Evolutionary conservation across 2,888 invertebrate genomes (phyloP), one percentile per base, ranked within the genome.

Genomic region (Andrena trimmerana): DNA sequence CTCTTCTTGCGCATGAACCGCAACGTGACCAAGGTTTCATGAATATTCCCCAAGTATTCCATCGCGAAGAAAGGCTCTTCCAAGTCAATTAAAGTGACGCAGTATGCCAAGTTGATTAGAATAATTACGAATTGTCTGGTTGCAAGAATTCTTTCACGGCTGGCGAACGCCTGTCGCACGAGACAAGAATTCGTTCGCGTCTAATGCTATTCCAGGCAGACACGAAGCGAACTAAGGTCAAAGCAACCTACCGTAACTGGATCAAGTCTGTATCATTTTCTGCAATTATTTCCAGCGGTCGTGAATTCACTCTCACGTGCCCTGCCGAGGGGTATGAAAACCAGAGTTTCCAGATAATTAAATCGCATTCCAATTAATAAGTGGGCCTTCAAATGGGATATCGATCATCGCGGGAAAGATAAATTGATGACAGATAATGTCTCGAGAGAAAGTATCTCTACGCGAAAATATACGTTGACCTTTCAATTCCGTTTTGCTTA

Each of bases 191-290:
- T 78, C 54, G 42, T 52, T 60, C 27, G 31, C 13, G 7, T 24
- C 36, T 60, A 68, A 68, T 68, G 27, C 57, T 33, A 74, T 68
- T 62, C 67, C 68, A n/a, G 48, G 50, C 57, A 60, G 50, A 62
- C 13, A 33, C 48, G 60, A 52, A 29, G 5, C 60, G 5, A 24
- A 33, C 78, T 78, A 78, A 78, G 73, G 78, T 73, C 78, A 29
- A 16, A 73, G 57, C 78, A 78, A 78, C 62, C 67, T 78, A 62
- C 78, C 78, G 62, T 78, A 78, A 72, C 74, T 63, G 67, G 78
- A 78, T 73, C 78, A 63, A 66, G 60, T 66, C 78, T 13, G 36
- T 73, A 48, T 52, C 57, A 29, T 67, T 83, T 84, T 59, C 48
- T 74, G 36, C 54, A 78, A 84, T 84, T 84, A 84, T 71, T 67